phyloP scores from a whole-genome alignment of 2,888 invertebrate species.

The Lasiommata megera region DNA sequence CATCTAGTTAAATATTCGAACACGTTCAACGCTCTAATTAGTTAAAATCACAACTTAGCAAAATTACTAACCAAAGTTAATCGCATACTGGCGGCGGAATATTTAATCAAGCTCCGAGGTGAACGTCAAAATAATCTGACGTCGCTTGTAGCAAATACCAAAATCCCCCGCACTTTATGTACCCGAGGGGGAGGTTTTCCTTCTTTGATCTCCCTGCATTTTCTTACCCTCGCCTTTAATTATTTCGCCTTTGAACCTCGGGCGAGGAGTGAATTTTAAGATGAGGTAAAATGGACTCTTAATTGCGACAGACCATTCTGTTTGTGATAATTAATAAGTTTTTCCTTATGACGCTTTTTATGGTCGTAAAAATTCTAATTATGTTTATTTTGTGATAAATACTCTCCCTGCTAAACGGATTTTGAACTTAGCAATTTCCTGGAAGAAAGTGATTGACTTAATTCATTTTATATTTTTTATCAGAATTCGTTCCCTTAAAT shows the following conservation, averaged over 20 bases:
- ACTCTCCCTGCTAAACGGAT: background rate
- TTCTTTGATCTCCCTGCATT: conserved; percentile 73
- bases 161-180: conserved; percentile 64
- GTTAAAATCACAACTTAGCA: conserved; percentile 6
- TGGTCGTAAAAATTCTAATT: conserved; percentile 3
- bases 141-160: conserved; percentile 35
- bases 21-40: conserved; percentile 5
- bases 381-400: background rate
- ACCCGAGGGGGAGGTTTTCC: conserved; percentile 58
- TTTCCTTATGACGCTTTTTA: conserved; percentile 31
- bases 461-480: no score
- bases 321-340: conserved; percentile 74
- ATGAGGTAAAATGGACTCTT: conserved; percentile 76
- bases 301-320: conserved; percentile 69
- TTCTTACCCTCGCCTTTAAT: conserved; percentile 75
- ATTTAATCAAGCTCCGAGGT: conserved; percentile 29
- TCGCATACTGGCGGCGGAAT: conserved; percentile 17
- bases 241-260: conserved; percentile 75
- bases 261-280: conserved; percentile 75
- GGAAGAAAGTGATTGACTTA: no score
- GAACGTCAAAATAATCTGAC: conserved; percentile 28
- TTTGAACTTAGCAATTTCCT: no score
- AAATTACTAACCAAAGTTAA: conserved; percentile 18
- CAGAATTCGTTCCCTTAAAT: no score
- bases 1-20: conserved; percentile 2